Conservation (phyloP, 1,140 invertebrate species). For the Tetragonula clypearis region DNA sequence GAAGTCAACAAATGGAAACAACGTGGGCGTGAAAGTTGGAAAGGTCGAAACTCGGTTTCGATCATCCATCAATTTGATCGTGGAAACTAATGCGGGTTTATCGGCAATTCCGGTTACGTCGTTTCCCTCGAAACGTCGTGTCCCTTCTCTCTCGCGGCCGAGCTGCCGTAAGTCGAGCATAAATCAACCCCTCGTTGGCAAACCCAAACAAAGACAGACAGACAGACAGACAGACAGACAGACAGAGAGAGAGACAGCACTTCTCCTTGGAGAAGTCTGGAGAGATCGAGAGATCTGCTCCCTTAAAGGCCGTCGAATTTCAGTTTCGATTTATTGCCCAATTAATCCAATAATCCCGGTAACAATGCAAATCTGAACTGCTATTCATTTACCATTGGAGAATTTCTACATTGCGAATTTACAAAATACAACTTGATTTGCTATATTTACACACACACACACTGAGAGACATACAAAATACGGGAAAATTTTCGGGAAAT, state of each 20-base stretch:
- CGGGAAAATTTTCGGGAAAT: too few species aligned
- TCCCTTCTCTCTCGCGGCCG: constrained; percentile 5
- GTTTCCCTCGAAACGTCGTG: constrained; percentile 37
- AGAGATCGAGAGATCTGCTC: background rate
- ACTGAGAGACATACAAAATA: too few species aligned
- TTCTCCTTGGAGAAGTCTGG: background rate
- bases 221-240: too few species aligned
- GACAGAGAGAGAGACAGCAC: too few species aligned
- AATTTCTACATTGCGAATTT: too few species aligned
- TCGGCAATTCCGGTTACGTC: constrained; percentile 53
- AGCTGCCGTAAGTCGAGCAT: constrained; percentile 34
- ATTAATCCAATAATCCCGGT: background rate
- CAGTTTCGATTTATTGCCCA: background rate
- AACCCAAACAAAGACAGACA: background rate
- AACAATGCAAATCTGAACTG: too few species aligned
- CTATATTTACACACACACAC: too few species aligned
- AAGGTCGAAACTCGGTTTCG: constrained; percentile 23
- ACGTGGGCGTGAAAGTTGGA: constrained; percentile 28
- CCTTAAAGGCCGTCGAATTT: background rate
- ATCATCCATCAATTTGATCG: constrained; percentile 54
- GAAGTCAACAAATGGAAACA: constrained; percentile 35
- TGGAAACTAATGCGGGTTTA: constrained; percentile 59
- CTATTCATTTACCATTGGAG: too few species aligned
- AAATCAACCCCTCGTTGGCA: constrained; percentile 46
- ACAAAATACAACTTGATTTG: too few species aligned